Evolutionary conservation across 2,113 vertebrate genomes (phyloP), one percentile per base, ranked within the genome.

Genomic region (Acrocephalus kingi): DNA sequence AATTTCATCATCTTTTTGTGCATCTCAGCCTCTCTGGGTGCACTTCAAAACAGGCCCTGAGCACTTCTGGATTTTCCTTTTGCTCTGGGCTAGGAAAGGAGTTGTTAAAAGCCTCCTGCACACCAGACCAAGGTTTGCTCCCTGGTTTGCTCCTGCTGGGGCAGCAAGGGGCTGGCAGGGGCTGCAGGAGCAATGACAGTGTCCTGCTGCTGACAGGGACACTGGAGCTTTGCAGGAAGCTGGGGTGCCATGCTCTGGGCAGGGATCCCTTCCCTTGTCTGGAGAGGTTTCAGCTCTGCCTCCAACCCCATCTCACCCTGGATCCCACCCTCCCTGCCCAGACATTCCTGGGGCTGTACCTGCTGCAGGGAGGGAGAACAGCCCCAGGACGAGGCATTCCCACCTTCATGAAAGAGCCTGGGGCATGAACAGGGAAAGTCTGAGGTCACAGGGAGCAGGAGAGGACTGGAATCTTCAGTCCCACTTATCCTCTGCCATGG

Each of bases 1-100:
- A 75, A 90, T 97, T 98, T 96, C 97, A 97, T 87, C 95, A 95
- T 74, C 64, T 87, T 71, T 62, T n/a, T 24, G 64, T 43, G 85
- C 78, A 71, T 41, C 87, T 77, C 52, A 11, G 24, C 55, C 31
- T 35, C 75, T 72, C 93, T 30, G 71, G 61, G 89, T 51, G 63
- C 71, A 24, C 54, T 79, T 89, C 81, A 84, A 48, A 85, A 30
- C 13, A 23, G 68, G 56, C 85, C 45, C 83, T 23, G 74, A 91
- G 64, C 77, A 64, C 54, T 93, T 82, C 56, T 62, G 46, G 19
- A 6, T 59, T 67, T 54, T 69, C 91, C 63, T 93, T 76, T 43
- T 35, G 84, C 89, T 81, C 64, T 75, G 49, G 48, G 61, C 62
- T 41, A 12, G 61, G 71, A 55, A 41, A 31, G 16, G 43, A 30